Evolutionary conservation across 2,797 vertebrate genomes (phyloP), one percentile per base, ranked within the genome.

Genomic region (Antennarius maculatus): DNA sequence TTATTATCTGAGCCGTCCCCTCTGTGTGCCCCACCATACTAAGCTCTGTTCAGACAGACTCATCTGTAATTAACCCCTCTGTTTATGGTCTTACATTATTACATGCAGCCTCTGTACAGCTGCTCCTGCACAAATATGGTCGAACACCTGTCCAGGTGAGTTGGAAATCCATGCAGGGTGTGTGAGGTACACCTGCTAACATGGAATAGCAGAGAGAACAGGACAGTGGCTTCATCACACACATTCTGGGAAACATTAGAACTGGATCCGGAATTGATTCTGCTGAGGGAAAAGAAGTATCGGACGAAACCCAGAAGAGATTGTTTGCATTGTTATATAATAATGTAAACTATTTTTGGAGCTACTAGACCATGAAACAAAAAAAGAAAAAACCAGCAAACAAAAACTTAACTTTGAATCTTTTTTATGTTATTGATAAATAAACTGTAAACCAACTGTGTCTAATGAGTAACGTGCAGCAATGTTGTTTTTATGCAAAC

Each of bases 101-200:
- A 84, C 73, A 68, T 71, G 47, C 66, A 52, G 47, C 52, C 49
- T 47, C 46, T 55, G 50, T 9, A 54, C 61, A 61, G 66, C 60
- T 42, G 59, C 61, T 66, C 29, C 66, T 51, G 55, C 68, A 60
- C 68, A 73, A 41, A 54, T 73, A 45, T 6, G 50, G 59, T 16
- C 31, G 29, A 73, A 71, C 81, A 88, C 85, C 87, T 87, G 85
- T 67, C 45, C 83, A 87, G 87, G 74, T 89, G 80, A 75, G 69
- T 3, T 77, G 43, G 45, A 54, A 64, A 64, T 49, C 70, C 60
- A 63, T 31, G 59, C 66, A 27, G 28, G 51, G 55, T 47, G 67
- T 69, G 60, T 64, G 51, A 49, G 50, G 43, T 48, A 65, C 61
- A 65, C 62, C 81, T 81, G 74, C 56, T 60, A 64, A 39, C n/a